phyloP scores from a whole-genome alignment of 1,140 invertebrate genomes.

The Bombus waltoni region DNA sequence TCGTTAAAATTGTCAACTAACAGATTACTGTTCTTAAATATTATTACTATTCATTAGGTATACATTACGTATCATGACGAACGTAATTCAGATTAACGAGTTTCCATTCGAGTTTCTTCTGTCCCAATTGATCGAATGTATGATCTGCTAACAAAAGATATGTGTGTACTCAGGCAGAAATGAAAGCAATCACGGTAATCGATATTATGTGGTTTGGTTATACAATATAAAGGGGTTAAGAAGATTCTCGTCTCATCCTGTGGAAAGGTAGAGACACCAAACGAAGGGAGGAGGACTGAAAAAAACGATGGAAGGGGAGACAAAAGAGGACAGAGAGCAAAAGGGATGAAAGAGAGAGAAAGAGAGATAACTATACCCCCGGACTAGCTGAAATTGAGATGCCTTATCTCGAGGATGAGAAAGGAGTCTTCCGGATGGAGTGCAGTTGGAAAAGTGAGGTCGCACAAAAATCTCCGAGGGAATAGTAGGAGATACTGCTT shows the following conservation, averaged over 20 bases:
- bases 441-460: constrained; percentile 60
- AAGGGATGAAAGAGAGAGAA: not conserved
- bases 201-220: constrained; percentile 63
- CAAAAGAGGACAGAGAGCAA: constrained; percentile 19
- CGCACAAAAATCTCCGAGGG: constrained; percentile 71
- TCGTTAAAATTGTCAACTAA: too few species aligned
- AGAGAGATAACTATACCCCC: not conserved
- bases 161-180: constrained; percentile 2
- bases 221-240: constrained; percentile 55
- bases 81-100: too few species aligned
- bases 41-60: too few species aligned
- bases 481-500: constrained; percentile 67
- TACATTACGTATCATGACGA: too few species aligned
- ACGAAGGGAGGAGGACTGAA: not conserved
- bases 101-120: too few species aligned
- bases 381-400: constrained; percentile 71
- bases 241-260: constrained; percentile 33
- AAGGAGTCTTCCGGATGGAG: constrained; percentile 69
- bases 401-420: constrained; percentile 75
- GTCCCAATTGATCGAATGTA: too few species aligned
- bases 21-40: too few species aligned
- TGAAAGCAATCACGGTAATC: constrained; percentile 50
- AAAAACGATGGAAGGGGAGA: not conserved
- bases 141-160: not conserved
- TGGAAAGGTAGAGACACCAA: constrained; percentile 22